Percentiles rank a stretch among this genome's conserved stretches.
Conservation (phyloP, 2,888 invertebrate species). For the Pyralis farinalis region DNA sequence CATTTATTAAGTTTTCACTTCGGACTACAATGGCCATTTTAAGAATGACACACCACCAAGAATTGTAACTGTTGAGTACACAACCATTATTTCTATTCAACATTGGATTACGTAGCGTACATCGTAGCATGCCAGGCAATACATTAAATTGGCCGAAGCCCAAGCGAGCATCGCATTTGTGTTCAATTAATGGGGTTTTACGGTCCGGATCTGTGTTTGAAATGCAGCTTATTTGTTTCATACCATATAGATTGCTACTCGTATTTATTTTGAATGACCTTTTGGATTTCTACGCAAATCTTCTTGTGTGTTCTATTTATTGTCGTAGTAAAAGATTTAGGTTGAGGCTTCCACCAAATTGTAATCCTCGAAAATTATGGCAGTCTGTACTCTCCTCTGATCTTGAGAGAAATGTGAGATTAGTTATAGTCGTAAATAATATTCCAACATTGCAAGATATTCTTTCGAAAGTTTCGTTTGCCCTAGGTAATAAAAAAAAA, state of each 20-base stretch:
- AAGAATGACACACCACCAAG: not conserved
- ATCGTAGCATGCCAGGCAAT: slow-evolving; percentile 69
- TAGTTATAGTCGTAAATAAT: no score
- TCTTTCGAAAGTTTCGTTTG: no score
- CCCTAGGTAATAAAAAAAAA: no score
- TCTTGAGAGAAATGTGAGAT: not conserved
- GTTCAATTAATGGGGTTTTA: slow-evolving; percentile 67
- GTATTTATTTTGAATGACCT: slow-evolving; percentile 12
- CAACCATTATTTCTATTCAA: slow-evolving; percentile 58
- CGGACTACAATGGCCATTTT: not conserved
- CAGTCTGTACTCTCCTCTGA: slow-evolving; percentile 1
- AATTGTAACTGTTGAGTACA: slow-evolving; percentile 1
- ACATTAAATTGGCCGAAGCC: slow-evolving; percentile 70
- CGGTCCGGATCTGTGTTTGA: slow-evolving; percentile 38
- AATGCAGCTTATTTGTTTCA: slow-evolving; percentile 28
- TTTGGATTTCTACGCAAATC: slow-evolving; percentile 1
- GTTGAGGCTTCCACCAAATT: not conserved
- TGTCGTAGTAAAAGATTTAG: slow-evolving; percentile 2
- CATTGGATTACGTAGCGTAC: slow-evolving; percentile 48
- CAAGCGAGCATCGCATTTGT: slow-evolving; percentile 56
- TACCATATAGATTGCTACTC: slow-evolving; percentile 13
- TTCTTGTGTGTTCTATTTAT: slow-evolving; percentile 3
- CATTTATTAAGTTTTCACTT: not conserved
- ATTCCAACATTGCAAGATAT: no score
- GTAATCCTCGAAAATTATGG: slow-evolving; percentile 3